phyloP scores from a whole-genome alignment of 2,797 vertebrate genomes.

The Oreonectes daqikongensis region DNA sequence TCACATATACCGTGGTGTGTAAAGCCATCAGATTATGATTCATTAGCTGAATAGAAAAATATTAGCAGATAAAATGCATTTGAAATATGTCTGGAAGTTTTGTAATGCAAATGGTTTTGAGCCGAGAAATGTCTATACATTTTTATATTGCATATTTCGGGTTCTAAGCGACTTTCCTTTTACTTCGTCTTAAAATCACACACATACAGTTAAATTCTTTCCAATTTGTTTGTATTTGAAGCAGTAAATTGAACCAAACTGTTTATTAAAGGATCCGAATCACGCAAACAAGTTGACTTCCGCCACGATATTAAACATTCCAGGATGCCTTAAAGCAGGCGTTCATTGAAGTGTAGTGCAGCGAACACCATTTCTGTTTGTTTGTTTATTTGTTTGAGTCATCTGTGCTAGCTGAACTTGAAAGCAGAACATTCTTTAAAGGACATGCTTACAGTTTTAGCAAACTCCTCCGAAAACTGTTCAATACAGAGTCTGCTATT shows the following conservation, averaged over 20 bases:
- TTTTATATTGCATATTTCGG: no score
- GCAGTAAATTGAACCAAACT: background rate
- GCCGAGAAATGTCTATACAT: background rate
- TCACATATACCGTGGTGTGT: no score
- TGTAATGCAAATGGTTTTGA: background rate
- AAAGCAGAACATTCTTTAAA: constrained; percentile 10
- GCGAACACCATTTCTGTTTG: background rate
- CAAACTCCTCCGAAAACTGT: background rate
- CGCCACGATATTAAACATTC: background rate
- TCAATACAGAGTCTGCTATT: constrained; percentile 16
- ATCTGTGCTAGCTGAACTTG: background rate
- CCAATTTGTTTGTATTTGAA: background rate
- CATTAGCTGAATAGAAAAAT: no score
- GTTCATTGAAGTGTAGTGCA: background rate
- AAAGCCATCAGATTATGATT: no score
- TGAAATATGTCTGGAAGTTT: no score
- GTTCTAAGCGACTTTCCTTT: background rate
- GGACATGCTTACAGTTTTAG: background rate
- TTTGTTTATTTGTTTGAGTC: background rate
- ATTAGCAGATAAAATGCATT: no score
- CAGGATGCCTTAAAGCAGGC: background rate
- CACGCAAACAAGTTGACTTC: background rate
- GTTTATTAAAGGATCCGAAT: background rate
- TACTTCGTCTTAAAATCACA: background rate
- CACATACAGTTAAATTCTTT: background rate